Percentiles rank a stretch among this genome's conserved stretches.
Evolutionary conservation across 2,797 vertebrate genomes (phyloP).

Genomic region (Thunnus albacares): DNA sequence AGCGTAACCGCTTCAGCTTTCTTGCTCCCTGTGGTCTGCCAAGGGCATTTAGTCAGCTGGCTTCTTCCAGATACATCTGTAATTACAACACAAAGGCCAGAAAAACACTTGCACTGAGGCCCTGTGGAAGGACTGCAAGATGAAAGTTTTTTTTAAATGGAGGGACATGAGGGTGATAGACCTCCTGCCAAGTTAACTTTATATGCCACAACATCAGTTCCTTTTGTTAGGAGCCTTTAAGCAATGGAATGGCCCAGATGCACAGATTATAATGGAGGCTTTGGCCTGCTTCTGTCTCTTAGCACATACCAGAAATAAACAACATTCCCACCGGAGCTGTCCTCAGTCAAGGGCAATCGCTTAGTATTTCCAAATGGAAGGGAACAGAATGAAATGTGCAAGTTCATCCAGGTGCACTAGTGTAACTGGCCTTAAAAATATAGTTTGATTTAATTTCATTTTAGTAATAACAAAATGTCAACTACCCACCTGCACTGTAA

Average conservation of each 20-base stretch:
- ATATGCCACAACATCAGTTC: constrained; percentile 57
- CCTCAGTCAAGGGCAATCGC: constrained; percentile 75
- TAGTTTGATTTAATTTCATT: constrained; percentile 19
- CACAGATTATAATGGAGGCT: constrained; percentile 77
- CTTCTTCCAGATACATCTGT: constrained; percentile 74
- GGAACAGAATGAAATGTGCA: constrained; percentile 65
- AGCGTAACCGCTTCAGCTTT: constrained; percentile 63
- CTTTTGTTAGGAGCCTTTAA: constrained; percentile 71
- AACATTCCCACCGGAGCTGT: constrained; percentile 75
- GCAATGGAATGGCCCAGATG: constrained; percentile 77
- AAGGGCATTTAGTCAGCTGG: constrained; percentile 69
- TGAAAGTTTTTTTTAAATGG: constrained; percentile 36
- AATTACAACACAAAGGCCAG: constrained; percentile 74
- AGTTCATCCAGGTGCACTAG: constrained; percentile 43
- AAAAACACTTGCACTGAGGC: constrained; percentile 63
- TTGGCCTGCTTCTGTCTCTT: constrained; percentile 78
- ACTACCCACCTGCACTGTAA: constrained; percentile 83
- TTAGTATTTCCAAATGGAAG: constrained; percentile 67
- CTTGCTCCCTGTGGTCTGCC: constrained; percentile 54
- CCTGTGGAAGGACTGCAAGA: constrained; percentile 38
- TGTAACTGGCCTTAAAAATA: constrained; percentile 44
- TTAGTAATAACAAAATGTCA: constrained; percentile 26
- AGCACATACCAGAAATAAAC: constrained; percentile 82
- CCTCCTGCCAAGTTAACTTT: constrained; percentile 69
- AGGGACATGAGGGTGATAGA: constrained; percentile 32